A percentile compares a stretch with the other conserved stretches of the same genome.
Conservation (phyloP, 2,113 vertebrate genomes). For the Scartelaos histophorus region DNA sequence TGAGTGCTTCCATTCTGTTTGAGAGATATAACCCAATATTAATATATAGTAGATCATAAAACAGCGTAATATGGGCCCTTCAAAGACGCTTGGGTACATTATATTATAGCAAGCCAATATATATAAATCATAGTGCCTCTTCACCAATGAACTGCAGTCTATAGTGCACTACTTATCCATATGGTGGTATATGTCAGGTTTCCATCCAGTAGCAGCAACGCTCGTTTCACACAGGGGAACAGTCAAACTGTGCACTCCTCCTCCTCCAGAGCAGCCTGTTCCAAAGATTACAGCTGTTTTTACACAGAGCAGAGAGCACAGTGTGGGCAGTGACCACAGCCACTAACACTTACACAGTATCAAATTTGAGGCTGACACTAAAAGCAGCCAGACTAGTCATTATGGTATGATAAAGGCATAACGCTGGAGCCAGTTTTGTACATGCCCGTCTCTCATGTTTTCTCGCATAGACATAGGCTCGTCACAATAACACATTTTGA, state of each 20-base stretch:
- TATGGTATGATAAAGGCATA: conserved; percentile 62
- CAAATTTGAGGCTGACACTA: conserved; percentile 63
- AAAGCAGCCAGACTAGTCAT: conserved; percentile 57
- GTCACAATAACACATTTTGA: too few relatives aligned
- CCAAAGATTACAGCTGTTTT: conserved; percentile 40
- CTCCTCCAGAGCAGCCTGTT: conserved; percentile 9
- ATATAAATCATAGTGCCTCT: not conserved
- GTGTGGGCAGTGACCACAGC: conserved; percentile 31
- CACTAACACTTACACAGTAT: conserved; percentile 56
- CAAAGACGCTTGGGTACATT: not conserved
- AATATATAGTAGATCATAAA: too few relatives aligned
- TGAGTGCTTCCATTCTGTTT: too few relatives aligned
- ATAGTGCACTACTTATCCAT: not conserved
- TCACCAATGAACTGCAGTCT: not conserved
- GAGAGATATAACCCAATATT: too few relatives aligned
- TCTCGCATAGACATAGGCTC: conserved; percentile 5
- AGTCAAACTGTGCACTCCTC: conserved; percentile 18
- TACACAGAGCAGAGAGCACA: conserved; percentile 32
- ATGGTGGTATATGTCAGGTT: not conserved
- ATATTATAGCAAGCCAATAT: not conserved
- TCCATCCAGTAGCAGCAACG: conserved; percentile 7
- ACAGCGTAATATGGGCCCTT: too few relatives aligned
- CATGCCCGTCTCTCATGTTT: conserved; percentile 9
- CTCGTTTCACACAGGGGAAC: conserved; percentile 32
- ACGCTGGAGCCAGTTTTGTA: conserved; percentile 44